Conservation (phyloP, 2,888 invertebrate species). For the Lithophane semibrunnea region DNA sequence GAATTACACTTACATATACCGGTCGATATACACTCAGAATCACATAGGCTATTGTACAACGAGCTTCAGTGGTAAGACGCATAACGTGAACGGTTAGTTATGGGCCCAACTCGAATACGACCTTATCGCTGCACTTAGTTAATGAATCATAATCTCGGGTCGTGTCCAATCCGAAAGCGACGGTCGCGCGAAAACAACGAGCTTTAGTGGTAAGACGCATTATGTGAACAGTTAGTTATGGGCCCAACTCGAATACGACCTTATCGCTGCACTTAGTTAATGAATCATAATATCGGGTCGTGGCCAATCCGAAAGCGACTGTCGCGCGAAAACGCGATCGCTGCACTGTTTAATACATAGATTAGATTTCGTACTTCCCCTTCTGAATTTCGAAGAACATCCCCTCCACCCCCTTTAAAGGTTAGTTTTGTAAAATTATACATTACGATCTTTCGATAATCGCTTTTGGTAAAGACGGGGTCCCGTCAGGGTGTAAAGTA, state of each 20-base stretch:
- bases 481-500: too few relatives aligned
- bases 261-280: conserved; percentile 5
- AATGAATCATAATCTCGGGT: conserved; percentile 25
- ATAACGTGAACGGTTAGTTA: not conserved
- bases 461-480: not conserved
- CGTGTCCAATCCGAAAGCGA: not conserved
- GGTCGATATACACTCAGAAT: not conserved
- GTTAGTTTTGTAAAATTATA: not conserved
- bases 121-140: not conserved
- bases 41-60: conserved; percentile 24
- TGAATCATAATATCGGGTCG: conserved; percentile 11
- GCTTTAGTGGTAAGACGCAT: conserved; percentile 10
- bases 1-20: not conserved
- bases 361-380: not conserved
- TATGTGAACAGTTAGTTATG: not conserved
- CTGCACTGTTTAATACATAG: too few relatives aligned
- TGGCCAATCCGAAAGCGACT: not conserved
- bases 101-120: conserved; percentile 19
- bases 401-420: too few relatives aligned
- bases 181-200: not conserved
- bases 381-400: too few relatives aligned
- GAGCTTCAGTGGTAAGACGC: conserved; percentile 18
- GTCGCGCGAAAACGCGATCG: too few relatives aligned
- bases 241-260: conserved; percentile 18
- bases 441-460: not conserved